A percentile compares a stretch with the other conserved stretches of the same genome.
Evolutionary conservation across 2,113 vertebrate species (phyloP).

Genomic region (Polypterus bichir): DNA sequence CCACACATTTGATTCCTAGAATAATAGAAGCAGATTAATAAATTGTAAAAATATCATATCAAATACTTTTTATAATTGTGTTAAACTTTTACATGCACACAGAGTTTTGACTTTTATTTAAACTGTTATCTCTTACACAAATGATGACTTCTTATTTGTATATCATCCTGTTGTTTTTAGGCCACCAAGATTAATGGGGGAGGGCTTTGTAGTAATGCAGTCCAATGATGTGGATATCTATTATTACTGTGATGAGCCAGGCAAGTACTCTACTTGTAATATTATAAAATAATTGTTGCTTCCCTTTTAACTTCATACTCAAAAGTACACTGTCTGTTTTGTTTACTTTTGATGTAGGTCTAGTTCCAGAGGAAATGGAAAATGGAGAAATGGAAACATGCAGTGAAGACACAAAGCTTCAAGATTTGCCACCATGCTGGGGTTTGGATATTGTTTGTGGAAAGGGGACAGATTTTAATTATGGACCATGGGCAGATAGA

Average conservation of each 20-base stretch:
- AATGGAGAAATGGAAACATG: conserved; percentile 62
- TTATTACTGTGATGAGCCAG: conserved; percentile 95
- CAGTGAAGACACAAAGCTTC: conserved; percentile 75
- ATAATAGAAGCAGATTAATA: too few relatives aligned
- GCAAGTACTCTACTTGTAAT: conserved; percentile 35
- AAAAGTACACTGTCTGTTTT: neutral
- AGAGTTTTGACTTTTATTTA: neutral
- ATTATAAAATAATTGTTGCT: neutral
- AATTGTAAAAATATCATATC: too few relatives aligned
- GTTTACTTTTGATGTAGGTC: conserved; percentile 42
- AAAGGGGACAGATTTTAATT: conserved; percentile 97
- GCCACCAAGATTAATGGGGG: conserved; percentile 91
- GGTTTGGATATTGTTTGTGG: conserved; percentile 95
- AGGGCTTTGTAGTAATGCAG: conserved; percentile 97
- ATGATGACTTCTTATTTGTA: neutral
- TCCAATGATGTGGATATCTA: conserved; percentile 98
- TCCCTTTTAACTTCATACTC: neutral
- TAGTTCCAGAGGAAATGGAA: conserved; percentile 81
- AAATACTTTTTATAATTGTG: too few relatives aligned
- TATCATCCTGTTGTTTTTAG: conserved; percentile 34
- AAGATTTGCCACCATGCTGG: conserved; percentile 93
- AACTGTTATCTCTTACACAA: neutral
- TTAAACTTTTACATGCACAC: too few relatives aligned
- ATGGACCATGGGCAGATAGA: conserved; percentile 92
- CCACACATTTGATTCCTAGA: too few relatives aligned